Evolutionary conservation across 2,797 vertebrate genomes (phyloP), one percentile per base, ranked within the genome.

Genomic region (Gobionotothen gibberifrons): DNA sequence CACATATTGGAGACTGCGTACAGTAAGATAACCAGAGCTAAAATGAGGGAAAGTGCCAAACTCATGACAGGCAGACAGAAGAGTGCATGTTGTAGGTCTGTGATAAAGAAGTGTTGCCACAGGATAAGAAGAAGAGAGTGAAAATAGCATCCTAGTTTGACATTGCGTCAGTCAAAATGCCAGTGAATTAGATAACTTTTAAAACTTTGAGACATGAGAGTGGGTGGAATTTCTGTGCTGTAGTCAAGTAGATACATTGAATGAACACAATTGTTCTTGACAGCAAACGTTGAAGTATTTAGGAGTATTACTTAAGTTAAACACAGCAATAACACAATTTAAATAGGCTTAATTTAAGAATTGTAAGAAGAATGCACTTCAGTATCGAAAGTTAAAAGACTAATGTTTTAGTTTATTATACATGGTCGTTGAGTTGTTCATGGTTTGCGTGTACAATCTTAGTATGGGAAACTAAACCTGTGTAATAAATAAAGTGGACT

Each of bases 1-100:
- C 76, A 78, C 79, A 78, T 80, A 66, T 80, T 72, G 71, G 84
- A 82, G 81, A 76, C 58, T 29, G 74, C 13, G 47, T 47, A 55
- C 64, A 68, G 85, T 83, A 74, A 79, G 86, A 90, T 87, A 84
- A 89, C 55, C 40, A 3, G 29, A 3, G 85, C 67, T 15, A 49
- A 69, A 81, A 78, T 69, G 76, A 74, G 21, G 66, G 62, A 40
- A 22, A 60, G 74, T 2, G 68, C 5, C 59, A 63, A 80, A 68
- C 56, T 72, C 54, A 86, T 62, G 82, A 78, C 58, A 10, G 22
- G 70, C 61, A 60, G 68, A 68, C 69, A 62, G 69, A 75, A 49
- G 72, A 58, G 62, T 3, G 56, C 43, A 32, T 40, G 47, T 43
- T 74, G 69, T 67, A 53, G 82, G 59, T 57, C 66, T 59, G 32